phyloP scores from a whole-genome alignment of 2,888 invertebrate genomes.

The Seladonia tumulorum region DNA sequence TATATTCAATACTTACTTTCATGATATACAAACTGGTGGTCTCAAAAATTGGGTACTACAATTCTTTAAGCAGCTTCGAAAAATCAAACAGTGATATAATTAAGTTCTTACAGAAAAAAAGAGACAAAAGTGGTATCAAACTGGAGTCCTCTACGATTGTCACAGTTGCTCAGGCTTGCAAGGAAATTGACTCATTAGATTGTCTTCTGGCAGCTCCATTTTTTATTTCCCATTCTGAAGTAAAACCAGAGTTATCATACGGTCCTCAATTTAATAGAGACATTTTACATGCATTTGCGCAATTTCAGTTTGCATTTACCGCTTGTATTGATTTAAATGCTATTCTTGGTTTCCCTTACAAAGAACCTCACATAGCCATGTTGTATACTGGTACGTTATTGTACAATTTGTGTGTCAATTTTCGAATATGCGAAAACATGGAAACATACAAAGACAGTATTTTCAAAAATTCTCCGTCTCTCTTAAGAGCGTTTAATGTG shows the following conservation, averaged over 20 bases:
- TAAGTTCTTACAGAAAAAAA: background rate
- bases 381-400: conserved; percentile 91
- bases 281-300: conserved; percentile 88
- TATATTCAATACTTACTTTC: conserved; percentile 87
- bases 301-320: conserved; percentile 88
- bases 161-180: conserved; percentile 84
- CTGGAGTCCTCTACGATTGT: conserved; percentile 64
- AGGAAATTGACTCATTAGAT: conserved; percentile 86
- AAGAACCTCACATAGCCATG: conserved; percentile 86
- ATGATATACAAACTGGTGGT: conserved; percentile 87
- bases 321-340: conserved; percentile 88
- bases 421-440: conserved; percentile 86
- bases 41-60: conserved; percentile 86
- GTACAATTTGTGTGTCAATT: conserved; percentile 89
- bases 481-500: conserved; percentile 75
- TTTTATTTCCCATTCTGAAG: conserved; percentile 86
- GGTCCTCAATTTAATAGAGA: conserved; percentile 83
- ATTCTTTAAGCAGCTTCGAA: conserved; percentile 85
- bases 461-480: conserved; percentile 74
- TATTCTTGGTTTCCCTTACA: conserved; percentile 87
- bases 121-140: background rate
- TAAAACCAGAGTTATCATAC: conserved; percentile 70
- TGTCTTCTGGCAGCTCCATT: conserved; percentile 86
- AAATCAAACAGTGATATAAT: conserved; percentile 82
- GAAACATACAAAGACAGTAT: conserved; percentile 85